Percentiles rank a stretch among this genome's conserved stretches.
These are phyloP conservation scores for Drosophila suzukii DNA, from an alignment of 1,140 invertebrate species.

Conservation along the genomic window DNA sequence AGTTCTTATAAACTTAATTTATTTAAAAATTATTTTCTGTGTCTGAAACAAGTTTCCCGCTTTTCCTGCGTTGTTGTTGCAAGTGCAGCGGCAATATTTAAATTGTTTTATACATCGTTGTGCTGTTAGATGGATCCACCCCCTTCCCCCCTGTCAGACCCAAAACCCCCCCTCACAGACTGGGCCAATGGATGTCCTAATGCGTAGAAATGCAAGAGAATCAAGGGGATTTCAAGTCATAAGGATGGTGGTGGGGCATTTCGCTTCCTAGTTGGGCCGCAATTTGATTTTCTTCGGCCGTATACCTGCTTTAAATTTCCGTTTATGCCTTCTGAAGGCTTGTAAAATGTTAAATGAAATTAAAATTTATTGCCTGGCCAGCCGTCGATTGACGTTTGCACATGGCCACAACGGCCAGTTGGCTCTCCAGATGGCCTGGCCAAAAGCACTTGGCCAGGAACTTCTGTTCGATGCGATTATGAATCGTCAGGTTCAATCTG, in stretches of 20 bases:
- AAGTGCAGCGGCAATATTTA: conserved; percentile 82
- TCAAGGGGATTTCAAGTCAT: conserved; percentile 33
- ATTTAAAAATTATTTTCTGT: not conserved
- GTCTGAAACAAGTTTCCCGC: conserved; percentile 59
- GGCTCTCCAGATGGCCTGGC: conserved; percentile 36
- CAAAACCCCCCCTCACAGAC: not conserved
- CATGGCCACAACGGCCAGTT: conserved; percentile 40
- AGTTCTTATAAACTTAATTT: not conserved
- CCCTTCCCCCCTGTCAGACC: not conserved
- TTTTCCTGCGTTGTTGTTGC: conserved; percentile 58
- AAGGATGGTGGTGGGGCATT: conserved; percentile 34
- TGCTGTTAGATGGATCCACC: conserved; percentile 58
- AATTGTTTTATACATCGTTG: conserved; percentile 81
- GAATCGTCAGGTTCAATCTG: conserved; percentile 35
- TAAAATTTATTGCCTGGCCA: conserved; percentile 77
- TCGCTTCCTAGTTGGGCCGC: conserved; percentile 75
- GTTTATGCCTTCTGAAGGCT: conserved; percentile 82
- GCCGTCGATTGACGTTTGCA: conserved; percentile 70
- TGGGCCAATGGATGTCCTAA: conserved; percentile 78
- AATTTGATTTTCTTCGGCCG: conserved; percentile 46
- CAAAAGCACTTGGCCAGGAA: conserved; percentile 37
- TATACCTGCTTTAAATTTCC: conserved; percentile 75
- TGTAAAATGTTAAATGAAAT: conserved; percentile 83
- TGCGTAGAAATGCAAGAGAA: conserved; percentile 55
- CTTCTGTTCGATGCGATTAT: conserved; percentile 49